Percentiles rank a stretch among this genome's conserved stretches.
Conservation (phyloP, 37 sponge, comb jelly and placozoan species). For the Axinella damicornis region DNA sequence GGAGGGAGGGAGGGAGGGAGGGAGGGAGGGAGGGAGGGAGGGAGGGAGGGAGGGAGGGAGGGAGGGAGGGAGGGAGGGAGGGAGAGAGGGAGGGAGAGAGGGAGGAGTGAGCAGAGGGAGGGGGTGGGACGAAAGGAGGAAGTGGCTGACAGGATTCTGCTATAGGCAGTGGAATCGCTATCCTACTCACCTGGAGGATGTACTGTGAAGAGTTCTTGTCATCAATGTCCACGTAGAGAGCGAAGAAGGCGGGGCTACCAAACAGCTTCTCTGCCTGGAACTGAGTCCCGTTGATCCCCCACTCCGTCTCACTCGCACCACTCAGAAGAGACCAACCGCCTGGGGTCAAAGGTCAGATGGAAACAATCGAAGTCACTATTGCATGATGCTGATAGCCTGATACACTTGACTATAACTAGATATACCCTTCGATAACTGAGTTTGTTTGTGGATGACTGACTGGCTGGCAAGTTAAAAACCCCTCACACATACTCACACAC, state of each 20-base stretch:
- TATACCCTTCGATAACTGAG: too few species aligned
- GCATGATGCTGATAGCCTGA: too few species aligned
- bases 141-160: too few species aligned
- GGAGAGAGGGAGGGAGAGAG: background rate
- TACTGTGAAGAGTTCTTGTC: constrained; percentile 44
- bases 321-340: constrained; percentile 27
- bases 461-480: too few species aligned
- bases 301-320: background rate
- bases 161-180: too few species aligned
- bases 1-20: background rate
- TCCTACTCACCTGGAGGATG: constrained; percentile 41
- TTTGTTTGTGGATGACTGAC: too few species aligned
- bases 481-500: background rate
- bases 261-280: constrained; percentile 33
- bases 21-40: background rate
- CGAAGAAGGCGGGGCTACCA: constrained; percentile 68
- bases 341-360: background rate
- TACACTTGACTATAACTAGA: too few species aligned
- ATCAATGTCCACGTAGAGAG: constrained; percentile 41
- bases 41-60: background rate
- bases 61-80: constrained; percentile 19
- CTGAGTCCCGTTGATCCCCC: constrained; percentile 36
- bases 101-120: background rate
- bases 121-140: too few species aligned
- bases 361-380: too few species aligned